Evolutionary conservation across 1,140 invertebrate species (phyloP), one percentile per base, ranked within the genome.

Genomic region (Galleria mellonella): DNA sequence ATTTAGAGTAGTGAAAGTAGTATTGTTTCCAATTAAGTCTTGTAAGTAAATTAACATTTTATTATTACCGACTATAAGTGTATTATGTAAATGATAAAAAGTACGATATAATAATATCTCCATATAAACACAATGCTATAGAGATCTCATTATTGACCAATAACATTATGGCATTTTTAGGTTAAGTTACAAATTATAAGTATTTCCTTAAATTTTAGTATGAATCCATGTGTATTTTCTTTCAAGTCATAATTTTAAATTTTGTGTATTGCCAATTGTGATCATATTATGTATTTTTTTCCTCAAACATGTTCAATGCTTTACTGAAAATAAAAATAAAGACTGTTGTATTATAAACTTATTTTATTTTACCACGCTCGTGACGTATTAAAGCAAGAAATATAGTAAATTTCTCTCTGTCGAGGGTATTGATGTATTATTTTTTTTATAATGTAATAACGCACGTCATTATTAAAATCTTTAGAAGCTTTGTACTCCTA

Each of bases 101-200:
- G 65, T 72, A 70, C 67, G 66, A 67, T 67, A 70, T 74, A n/a
- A n/a, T n/a, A n/a, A n/a, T n/a, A 72, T 72, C 69, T 71, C 66
- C 51, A 70, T 62, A 66, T 72, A 66, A 55, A 77, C 64, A 71
- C 67, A 66, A 73, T 68, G 64, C 64, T 72, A 71, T 75, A 74
- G 74, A 83, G 81, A 84, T 84, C 77, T 84, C 81, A 84, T 82
- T 82, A 70, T 77, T 62, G 81, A 84, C 78, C 81, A 84, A 84
- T 84, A 84, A 81, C 76, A 83, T 75, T 78, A 84, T 73, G 72
- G 81, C 81, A 84, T 84, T 84, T 84, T 78, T 84, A 82, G 72
- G 73, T 75, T 84, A 84, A 84, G 81, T 52, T 69, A 69, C 53
- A 56, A 64, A 68, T 71, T 67, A 70, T 67, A 62, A 66, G 58